Evolutionary conservation across 2,113 vertebrate genomes (phyloP).

Genomic region (Solea solea): DNA sequence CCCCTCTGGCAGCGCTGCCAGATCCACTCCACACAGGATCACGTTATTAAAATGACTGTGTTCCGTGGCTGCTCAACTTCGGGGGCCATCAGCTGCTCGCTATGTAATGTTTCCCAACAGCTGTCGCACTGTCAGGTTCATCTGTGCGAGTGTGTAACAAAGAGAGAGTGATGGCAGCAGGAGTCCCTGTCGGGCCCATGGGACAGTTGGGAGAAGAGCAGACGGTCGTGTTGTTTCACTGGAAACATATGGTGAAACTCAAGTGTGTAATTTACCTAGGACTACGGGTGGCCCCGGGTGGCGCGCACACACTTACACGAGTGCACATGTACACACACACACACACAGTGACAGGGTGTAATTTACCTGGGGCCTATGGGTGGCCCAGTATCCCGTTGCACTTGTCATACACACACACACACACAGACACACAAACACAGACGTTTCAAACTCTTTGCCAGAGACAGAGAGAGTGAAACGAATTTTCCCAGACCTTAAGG

Average conservation of each 20-base stretch:
- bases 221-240: slow-evolving; percentile 72
- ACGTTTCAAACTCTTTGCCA: slow-evolving; percentile 51
- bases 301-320: slow-evolving; percentile 8
- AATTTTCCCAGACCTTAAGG: slow-evolving; percentile 48
- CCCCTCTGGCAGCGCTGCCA: slow-evolving; percentile 25
- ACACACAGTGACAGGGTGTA: slow-evolving; percentile 70
- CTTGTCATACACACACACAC: slow-evolving; percentile 63
- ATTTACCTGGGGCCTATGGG: slow-evolving; percentile 78
- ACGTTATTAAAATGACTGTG: slow-evolving; percentile 55
- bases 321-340: slow-evolving; percentile 7
- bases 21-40: slow-evolving; percentile 28
- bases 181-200: slow-evolving; percentile 54
- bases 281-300: slow-evolving; percentile 64
- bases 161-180: slow-evolving; percentile 71
- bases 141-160: slow-evolving; percentile 39
- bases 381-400: slow-evolving; percentile 72
- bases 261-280: slow-evolving; percentile 78
- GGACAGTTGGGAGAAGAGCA: slow-evolving; percentile 66
- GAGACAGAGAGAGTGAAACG: slow-evolving; percentile 62
- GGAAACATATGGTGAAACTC: slow-evolving; percentile 76
- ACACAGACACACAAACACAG: neutral
- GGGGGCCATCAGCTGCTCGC: slow-evolving; percentile 68
- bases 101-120: slow-evolving; percentile 68
- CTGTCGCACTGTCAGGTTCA: slow-evolving; percentile 60
- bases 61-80: slow-evolving; percentile 50